These are phyloP conservation scores for Leptocoma aspasia DNA, from an alignment of 2,113 vertebrate species.

Conservation along the genomic window DNA sequence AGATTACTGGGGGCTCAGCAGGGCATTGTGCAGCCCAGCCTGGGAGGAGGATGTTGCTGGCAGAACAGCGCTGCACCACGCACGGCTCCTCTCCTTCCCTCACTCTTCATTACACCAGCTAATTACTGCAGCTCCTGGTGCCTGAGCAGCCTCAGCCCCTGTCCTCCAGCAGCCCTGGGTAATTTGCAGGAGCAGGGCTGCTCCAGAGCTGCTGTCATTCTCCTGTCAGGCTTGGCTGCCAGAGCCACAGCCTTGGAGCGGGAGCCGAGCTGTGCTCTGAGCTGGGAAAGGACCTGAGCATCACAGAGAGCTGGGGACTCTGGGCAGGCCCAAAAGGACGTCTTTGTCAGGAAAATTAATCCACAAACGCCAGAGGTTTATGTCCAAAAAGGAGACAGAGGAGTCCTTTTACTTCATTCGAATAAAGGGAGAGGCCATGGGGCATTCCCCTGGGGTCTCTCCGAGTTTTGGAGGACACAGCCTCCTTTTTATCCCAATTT, in stretches of 20 bases:
- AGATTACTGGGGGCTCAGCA: constrained; percentile 63
- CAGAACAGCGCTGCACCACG: constrained; percentile 27
- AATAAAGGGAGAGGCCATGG: too few relatives aligned
- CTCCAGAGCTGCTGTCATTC: neutral
- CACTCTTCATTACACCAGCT: constrained; percentile 68
- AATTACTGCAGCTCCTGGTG: constrained; percentile 64
- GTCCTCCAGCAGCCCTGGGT: constrained; percentile 38
- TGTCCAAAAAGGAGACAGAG: too few relatives aligned
- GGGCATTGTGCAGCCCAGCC: constrained; percentile 52
- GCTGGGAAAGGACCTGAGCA: neutral
- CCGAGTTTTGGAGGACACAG: too few relatives aligned
- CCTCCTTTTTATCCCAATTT: too few relatives aligned
- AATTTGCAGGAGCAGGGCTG: constrained; percentile 33
- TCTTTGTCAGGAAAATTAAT: neutral
- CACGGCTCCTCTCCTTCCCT: constrained; percentile 10
- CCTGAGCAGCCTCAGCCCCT: constrained; percentile 3
- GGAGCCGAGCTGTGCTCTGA: neutral
- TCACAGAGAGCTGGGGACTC: neutral
- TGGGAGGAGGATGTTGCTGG: constrained; percentile 66
- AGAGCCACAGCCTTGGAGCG: neutral
- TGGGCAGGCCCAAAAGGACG: neutral
- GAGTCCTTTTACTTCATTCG: too few relatives aligned
- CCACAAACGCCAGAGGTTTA: too few relatives aligned
- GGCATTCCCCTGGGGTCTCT: too few relatives aligned
- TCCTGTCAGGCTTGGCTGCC: neutral